Conservation (phyloP, 2,113 vertebrate genomes). For the Macroglossus sobrinus region DNA sequence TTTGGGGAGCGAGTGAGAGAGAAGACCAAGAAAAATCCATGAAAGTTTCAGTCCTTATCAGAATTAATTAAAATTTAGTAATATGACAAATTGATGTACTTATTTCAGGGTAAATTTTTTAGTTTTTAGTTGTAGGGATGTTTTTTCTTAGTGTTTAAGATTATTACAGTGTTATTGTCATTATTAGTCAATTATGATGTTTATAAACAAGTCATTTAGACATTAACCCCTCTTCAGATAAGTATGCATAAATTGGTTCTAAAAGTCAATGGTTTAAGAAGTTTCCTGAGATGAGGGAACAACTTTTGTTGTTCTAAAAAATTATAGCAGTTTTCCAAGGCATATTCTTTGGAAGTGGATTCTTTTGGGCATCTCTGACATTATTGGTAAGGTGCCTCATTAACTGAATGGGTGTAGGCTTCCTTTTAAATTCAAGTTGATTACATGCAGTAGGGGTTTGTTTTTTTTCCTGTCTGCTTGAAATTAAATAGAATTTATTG, state of each 20-base stretch:
- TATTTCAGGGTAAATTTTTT: slow-evolving; percentile 40
- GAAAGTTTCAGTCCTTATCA: neutral
- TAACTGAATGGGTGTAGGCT: slow-evolving; percentile 21
- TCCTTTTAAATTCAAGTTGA: slow-evolving; percentile 49
- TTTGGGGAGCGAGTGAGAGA: neutral
- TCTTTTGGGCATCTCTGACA: slow-evolving; percentile 5
- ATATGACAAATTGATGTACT: neutral
- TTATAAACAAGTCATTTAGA: slow-evolving; percentile 38
- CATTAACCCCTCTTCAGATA: slow-evolving; percentile 30
- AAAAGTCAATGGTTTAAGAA: slow-evolving; percentile 36
- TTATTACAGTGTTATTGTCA: slow-evolving; percentile 24
- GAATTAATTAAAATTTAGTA: slow-evolving; percentile 13
- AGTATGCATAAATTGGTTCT: slow-evolving; percentile 41
- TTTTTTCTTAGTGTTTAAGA: neutral
- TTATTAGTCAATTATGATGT: slow-evolving; percentile 28
- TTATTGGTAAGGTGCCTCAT: slow-evolving; percentile 5
- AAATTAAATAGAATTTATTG: slow-evolving; percentile 53
- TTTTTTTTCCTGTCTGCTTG: slow-evolving; percentile 34
- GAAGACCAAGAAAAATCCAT: neutral
- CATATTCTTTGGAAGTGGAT: slow-evolving; percentile 31
- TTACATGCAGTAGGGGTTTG: slow-evolving; percentile 33
- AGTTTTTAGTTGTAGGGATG: slow-evolving; percentile 31
- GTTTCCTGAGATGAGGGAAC: neutral
- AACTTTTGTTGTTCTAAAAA: neutral
- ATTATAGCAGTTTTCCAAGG: neutral